These are phyloP conservation scores for Diuraphis noxia DNA, from an alignment of 1,140 invertebrate genomes.

Conservation along the genomic window DNA sequence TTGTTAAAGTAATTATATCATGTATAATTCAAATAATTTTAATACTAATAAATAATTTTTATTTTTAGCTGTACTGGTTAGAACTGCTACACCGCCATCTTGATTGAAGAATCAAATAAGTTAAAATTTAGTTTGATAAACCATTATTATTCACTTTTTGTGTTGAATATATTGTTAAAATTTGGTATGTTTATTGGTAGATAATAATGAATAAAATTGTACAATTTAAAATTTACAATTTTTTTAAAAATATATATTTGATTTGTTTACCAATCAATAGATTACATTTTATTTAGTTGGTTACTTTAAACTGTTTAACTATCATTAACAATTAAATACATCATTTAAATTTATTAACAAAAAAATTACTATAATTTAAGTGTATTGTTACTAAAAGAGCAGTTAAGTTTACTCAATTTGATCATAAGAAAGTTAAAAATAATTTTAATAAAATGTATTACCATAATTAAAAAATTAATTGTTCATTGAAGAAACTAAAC, in stretches of 20 bases:
- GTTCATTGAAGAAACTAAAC: no score
- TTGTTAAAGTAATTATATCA: neutral
- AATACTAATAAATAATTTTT: neutral
- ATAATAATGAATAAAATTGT: slow-evolving; percentile 46
- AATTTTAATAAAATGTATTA: neutral
- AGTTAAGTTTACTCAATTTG: neutral
- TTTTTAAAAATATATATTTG: no score
- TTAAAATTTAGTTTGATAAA: slow-evolving; percentile 27
- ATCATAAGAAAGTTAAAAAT: neutral
- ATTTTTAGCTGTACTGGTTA: slow-evolving; percentile 37
- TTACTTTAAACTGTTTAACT: no score
- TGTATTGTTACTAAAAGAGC: neutral
- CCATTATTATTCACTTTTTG: slow-evolving; percentile 24
- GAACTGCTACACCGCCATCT: slow-evolving; percentile 42
- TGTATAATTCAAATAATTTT: neutral
- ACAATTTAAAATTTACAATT: slow-evolving; percentile 12
- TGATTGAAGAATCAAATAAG: slow-evolving; percentile 21
- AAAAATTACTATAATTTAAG: neutral
- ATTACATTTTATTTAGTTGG: no score
- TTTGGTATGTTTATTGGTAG: slow-evolving; percentile 31
- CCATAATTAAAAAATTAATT: no score
- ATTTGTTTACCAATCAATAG: no score
- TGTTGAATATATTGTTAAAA: slow-evolving; percentile 46
- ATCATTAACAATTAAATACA: no score
- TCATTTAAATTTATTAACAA: no score